A percentile compares a stretch with the other conserved stretches of the same genome.
Conservation (phyloP, 2,888 invertebrate species). For the Agonopterix alstromeriana region DNA sequence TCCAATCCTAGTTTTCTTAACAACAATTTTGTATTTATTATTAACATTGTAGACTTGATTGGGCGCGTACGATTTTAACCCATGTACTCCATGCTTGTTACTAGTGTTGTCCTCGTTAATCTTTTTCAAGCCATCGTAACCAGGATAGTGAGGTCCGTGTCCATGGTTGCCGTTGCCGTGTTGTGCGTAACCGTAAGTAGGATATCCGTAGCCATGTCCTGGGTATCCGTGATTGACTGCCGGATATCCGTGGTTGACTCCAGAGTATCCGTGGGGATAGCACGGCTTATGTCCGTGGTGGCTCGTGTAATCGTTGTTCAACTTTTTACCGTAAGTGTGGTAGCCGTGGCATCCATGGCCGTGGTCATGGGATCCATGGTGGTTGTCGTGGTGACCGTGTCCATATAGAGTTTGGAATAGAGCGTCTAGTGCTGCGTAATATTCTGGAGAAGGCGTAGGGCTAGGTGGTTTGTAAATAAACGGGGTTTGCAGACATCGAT, state of each 20-base stretch:
- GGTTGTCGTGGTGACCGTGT: constrained; percentile 15
- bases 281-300: neutral
- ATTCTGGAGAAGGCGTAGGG: constrained; percentile 59
- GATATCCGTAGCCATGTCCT: constrained; percentile 6
- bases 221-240: neutral
- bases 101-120: constrained; percentile 31
- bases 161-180: constrained; percentile 7
- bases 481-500: constrained; percentile 53
- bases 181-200: constrained; percentile 1
- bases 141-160: neutral
- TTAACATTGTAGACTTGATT: constrained; percentile 45
- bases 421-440: constrained; percentile 58
- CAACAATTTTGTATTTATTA: constrained; percentile 49
- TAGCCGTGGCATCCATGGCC: constrained; percentile 10
- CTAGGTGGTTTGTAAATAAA: constrained; percentile 55
- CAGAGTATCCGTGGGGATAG: neutral
- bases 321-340: constrained; percentile 8
- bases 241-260: neutral
- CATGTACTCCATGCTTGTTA: constrained; percentile 25
- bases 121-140: constrained; percentile 23
- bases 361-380: constrained; percentile 9
- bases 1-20: constrained; percentile 40
- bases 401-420: constrained; percentile 44
- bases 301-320: neutral
- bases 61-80: constrained; percentile 39